phyloP scores from a whole-genome alignment of 2,113 vertebrate genomes.

The Variabilichromis moorii region DNA sequence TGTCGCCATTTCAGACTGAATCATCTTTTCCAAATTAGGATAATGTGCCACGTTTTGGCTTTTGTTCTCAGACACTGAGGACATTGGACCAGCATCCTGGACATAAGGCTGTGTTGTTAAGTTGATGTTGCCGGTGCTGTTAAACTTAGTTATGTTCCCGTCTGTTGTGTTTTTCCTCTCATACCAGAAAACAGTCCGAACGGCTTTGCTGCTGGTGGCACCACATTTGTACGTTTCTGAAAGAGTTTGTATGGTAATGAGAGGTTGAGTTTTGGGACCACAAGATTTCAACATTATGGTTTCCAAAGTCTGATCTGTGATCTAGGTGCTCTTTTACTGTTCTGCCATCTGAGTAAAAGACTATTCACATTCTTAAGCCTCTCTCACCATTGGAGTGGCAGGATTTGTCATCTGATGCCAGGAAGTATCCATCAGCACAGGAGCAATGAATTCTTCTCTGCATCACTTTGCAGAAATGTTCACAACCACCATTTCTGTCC shows the following conservation, averaged over 20 bases:
- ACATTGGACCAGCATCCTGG: background rate
- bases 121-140: background rate
- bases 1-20: fast-evolving
- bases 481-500: conserved; percentile 82
- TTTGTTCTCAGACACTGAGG: background rate
- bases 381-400: conserved; percentile 78
- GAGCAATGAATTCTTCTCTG: conserved; percentile 66
- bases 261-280: background rate
- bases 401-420: conserved; percentile 69
- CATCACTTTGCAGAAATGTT: conserved; percentile 79
- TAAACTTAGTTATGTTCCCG: background rate
- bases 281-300: background rate
- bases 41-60: background rate
- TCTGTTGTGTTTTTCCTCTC: background rate
- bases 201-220: background rate
- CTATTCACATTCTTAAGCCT: background rate
- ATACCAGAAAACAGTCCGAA: conserved; percentile 2
- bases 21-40: background rate
- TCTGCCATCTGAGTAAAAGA: background rate
- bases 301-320: background rate
- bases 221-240: conserved; percentile 57
- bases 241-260: background rate
- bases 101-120: background rate
- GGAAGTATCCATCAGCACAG: conserved; percentile 80
- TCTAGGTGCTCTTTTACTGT: background rate